These are phyloP conservation scores for Channallabes apus DNA, from an alignment of 2,797 vertebrate genomes.

Conservation along the genomic window DNA sequence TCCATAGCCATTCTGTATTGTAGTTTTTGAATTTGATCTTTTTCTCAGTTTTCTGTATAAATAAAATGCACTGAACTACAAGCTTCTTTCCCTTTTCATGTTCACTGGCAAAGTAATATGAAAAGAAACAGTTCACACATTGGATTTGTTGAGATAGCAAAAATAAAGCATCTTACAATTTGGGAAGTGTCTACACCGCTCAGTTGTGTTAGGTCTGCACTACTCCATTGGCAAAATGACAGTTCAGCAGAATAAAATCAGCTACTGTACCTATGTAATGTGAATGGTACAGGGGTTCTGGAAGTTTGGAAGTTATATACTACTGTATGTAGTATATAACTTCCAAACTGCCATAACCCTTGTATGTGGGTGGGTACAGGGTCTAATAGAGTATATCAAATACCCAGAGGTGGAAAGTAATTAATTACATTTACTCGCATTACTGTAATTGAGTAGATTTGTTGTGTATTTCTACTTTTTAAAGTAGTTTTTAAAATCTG, in stretches of 20 bases:
- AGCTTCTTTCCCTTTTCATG: background rate
- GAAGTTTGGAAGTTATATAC: too few species aligned
- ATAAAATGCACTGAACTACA: background rate
- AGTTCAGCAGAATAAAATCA: background rate
- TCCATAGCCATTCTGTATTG: background rate
- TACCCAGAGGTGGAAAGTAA: too few species aligned
- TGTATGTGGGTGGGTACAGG: too few species aligned
- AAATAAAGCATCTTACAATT: background rate
- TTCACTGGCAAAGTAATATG: background rate
- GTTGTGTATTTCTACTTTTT: too few species aligned
- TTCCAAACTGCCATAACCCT: too few species aligned
- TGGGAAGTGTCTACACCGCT: background rate
- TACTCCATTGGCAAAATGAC: background rate
- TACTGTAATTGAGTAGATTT: too few species aligned
- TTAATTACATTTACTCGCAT: too few species aligned
- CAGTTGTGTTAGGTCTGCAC: background rate
- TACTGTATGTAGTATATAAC: too few species aligned
- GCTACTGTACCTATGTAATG: too few species aligned
- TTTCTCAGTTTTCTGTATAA: background rate
- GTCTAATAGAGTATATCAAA: too few species aligned
- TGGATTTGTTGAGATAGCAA: background rate
- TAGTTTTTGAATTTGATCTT: background rate
- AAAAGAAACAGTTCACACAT: slow-evolving; percentile 3
- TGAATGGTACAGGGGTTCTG: too few species aligned
- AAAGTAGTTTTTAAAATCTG: too few species aligned